Percentiles rank a stretch among this genome's conserved stretches.
phyloP scores from a whole-genome alignment of 2,113 vertebrate genomes.

The Phalacrocorax pelagicus region DNA sequence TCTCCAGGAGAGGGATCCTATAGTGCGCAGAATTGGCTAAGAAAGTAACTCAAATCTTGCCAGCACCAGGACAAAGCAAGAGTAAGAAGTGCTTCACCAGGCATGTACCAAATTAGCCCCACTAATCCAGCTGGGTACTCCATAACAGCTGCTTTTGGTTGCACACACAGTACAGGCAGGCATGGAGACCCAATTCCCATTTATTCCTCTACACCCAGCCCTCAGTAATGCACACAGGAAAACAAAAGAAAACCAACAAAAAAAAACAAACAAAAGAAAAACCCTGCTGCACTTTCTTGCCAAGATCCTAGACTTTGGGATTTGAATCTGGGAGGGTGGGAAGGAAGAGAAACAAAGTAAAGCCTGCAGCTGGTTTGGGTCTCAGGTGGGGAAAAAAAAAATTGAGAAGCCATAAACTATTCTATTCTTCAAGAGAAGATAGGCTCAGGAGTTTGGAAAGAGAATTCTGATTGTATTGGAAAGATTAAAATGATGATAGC shows the following conservation, averaged over 20 bases:
- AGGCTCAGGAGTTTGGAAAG: not conserved
- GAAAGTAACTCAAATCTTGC: not conserved
- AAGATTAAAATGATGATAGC: constrained; percentile 19
- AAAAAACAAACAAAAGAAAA: not conserved
- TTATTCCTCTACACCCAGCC: not conserved
- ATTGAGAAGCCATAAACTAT: not conserved
- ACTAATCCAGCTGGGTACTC: not conserved
- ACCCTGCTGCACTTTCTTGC: not conserved
- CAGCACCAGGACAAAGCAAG: not conserved
- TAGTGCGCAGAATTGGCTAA: not conserved
- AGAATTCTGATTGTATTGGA: constrained; percentile 22
- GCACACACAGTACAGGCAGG: not conserved
- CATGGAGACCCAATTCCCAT: not conserved
- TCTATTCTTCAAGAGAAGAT: not conserved
- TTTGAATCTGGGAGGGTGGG: not conserved
- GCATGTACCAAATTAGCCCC: not conserved
- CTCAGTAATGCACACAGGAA: not conserved
- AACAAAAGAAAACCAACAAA: not conserved
- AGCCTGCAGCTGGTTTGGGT: constrained; percentile 31
- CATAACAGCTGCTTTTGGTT: not conserved
- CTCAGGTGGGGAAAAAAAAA: not conserved
- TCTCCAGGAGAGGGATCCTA: not conserved
- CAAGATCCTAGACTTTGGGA: not conserved
- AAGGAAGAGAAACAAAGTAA: not conserved
- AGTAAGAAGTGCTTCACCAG: not conserved